Evolutionary conservation across 30 jellyfish, hydroid and myxozoan species (phyloP).

Genomic region (Cassiopea andromeda): DNA sequence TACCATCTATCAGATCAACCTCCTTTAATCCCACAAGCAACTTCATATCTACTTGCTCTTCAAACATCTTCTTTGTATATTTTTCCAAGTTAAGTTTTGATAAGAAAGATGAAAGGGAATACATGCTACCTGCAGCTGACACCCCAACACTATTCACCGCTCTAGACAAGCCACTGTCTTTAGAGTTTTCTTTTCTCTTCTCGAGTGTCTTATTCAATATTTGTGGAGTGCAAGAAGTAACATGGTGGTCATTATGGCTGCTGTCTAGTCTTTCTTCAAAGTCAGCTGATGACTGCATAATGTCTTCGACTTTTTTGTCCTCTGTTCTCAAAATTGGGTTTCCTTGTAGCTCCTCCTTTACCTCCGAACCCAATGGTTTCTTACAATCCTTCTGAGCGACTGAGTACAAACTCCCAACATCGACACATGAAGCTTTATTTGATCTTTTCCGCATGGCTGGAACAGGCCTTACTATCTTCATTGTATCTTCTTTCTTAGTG

Average conservation of each 20-base stretch:
- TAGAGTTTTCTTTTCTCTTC: background rate
- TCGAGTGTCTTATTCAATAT: background rate
- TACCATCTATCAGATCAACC: constrained; percentile 7
- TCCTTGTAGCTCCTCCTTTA: background rate
- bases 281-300: background rate
- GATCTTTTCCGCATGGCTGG: background rate
- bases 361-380: background rate
- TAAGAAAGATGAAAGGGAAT: background rate
- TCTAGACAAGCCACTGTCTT: background rate
- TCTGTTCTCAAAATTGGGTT: background rate
- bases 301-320: background rate
- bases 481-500: background rate
- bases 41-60: constrained; percentile 1
- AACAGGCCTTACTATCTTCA: background rate
- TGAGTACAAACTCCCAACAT: background rate
- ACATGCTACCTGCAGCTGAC: too few species aligned
- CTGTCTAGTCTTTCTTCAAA: background rate
- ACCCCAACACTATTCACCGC: too few species aligned
- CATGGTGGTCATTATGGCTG: too few species aligned
- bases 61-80: background rate
- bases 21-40: constrained; percentile 5
- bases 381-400: background rate
- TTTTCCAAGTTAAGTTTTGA: constrained; percentile 1
- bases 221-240: background rate
- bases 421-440: background rate